phyloP scores from a whole-genome alignment of 2,113 vertebrate genomes.

The Dromas ardeola region DNA sequence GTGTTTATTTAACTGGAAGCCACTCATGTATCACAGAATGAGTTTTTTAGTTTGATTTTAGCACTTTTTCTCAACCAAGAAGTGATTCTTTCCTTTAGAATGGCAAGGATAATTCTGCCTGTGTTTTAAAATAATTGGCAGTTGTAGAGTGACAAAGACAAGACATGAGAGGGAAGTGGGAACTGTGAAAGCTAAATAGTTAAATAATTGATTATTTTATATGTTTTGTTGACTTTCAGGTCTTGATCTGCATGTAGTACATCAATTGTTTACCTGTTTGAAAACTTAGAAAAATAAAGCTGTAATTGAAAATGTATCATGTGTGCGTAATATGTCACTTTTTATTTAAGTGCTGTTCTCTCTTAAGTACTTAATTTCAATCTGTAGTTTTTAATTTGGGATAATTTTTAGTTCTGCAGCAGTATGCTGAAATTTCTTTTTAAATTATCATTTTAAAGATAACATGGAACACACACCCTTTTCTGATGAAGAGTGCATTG shows the following conservation, averaged over 20 bases:
- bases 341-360: neutral
- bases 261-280: neutral
- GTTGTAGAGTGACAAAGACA: neutral
- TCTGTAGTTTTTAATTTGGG: neutral
- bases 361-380: neutral
- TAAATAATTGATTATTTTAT: neutral
- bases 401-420: neutral
- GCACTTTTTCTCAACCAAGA: neutral
- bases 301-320: neutral
- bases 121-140: neutral
- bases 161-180: neutral
- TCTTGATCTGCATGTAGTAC: neutral
- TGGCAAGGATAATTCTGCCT: neutral
- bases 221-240: neutral
- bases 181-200: neutral
- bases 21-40: neutral
- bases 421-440: neutral
- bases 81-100: neutral
- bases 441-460: neutral
- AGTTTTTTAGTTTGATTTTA: neutral
- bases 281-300: constrained; percentile 4
- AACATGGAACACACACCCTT: neutral
- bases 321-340: neutral
- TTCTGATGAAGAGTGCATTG: neutral
- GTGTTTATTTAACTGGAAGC: neutral